Conservation (phyloP, 2,888 invertebrate genomes). For the Fabriciana adippe region DNA sequence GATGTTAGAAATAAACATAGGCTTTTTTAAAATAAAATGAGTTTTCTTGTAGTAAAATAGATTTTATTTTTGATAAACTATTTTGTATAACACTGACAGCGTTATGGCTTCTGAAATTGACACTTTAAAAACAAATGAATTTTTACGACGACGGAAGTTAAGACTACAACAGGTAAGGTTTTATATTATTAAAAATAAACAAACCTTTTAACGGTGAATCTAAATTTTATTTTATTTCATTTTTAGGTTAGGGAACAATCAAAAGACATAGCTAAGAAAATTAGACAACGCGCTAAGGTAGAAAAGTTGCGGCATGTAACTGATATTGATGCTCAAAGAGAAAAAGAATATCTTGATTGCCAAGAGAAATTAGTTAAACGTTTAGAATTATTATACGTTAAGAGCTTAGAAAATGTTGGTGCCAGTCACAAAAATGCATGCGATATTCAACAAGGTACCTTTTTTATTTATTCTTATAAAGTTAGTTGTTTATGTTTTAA, state of each 20-base stretch:
- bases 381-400: slow-evolving; percentile 63
- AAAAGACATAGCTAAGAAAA: slow-evolving; percentile 75
- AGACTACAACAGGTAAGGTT: slow-evolving; percentile 73
- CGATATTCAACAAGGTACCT: slow-evolving; percentile 52
- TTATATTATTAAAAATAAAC: slow-evolving; percentile 27
- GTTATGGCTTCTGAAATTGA: slow-evolving; percentile 71
- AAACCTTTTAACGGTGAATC: slow-evolving; percentile 2
- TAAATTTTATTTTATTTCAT: slow-evolving; percentile 29
- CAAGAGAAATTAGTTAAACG: slow-evolving; percentile 69
- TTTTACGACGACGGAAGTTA: slow-evolving; percentile 70
- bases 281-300: slow-evolving; percentile 70
- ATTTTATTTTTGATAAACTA: neutral
- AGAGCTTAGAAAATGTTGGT: slow-evolving; percentile 64
- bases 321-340: slow-evolving; percentile 62
- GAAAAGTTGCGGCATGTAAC: slow-evolving; percentile 64
- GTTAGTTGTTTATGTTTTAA: too few relatives aligned
- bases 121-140: slow-evolving; percentile 74
- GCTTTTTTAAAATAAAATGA: slow-evolving; percentile 3
- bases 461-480: neutral
- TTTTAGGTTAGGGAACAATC: slow-evolving; percentile 80
- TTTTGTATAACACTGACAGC: slow-evolving; percentile 40
- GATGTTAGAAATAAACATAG: slow-evolving; percentile 3
- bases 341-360: slow-evolving; percentile 63
- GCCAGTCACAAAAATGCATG: slow-evolving; percentile 63
- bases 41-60: neutral